A percentile compares a stretch with the other conserved stretches of the same genome.
These are phyloP conservation scores for Linnaemya tessellans DNA, from an alignment of 2,888 invertebrate genomes.

Conservation along the genomic window DNA sequence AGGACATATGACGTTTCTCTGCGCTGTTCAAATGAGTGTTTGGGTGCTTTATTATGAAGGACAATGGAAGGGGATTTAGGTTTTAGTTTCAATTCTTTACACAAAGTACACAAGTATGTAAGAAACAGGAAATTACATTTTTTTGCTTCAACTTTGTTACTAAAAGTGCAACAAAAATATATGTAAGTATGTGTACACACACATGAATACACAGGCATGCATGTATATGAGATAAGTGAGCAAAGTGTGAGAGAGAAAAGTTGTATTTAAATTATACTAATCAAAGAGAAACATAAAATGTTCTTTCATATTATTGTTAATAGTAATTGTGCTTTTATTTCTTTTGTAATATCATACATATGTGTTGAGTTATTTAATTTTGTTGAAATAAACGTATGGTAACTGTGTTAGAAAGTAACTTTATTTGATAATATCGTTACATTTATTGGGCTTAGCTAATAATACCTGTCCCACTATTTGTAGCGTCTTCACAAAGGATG, in stretches of 20 bases:
- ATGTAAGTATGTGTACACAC: background rate
- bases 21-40: constrained; percentile 1
- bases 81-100: constrained; percentile 37
- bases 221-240: background rate
- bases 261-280: constrained; percentile 53
- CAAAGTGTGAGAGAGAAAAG: constrained; percentile 3
- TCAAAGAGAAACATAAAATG: constrained; percentile 27
- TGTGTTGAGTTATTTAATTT: too few species aligned
- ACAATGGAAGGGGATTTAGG: constrained; percentile 46
- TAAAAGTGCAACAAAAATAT: constrained; percentile 48
- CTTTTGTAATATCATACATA: background rate
- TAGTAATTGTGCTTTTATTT: background rate
- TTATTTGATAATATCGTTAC: background rate
- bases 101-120: constrained; percentile 49
- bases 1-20: constrained; percentile 45
- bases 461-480: background rate
- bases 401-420: background rate
- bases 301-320: background rate
- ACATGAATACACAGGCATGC: background rate
- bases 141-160: constrained; percentile 61
- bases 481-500: constrained; percentile 1
- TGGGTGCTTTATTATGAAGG: constrained; percentile 57
- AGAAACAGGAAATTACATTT: constrained; percentile 68
- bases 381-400: too few species aligned
- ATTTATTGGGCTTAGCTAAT: background rate